Conservation (phyloP, 2,113 vertebrate genomes). For the Chlorodrepanis virens region DNA sequence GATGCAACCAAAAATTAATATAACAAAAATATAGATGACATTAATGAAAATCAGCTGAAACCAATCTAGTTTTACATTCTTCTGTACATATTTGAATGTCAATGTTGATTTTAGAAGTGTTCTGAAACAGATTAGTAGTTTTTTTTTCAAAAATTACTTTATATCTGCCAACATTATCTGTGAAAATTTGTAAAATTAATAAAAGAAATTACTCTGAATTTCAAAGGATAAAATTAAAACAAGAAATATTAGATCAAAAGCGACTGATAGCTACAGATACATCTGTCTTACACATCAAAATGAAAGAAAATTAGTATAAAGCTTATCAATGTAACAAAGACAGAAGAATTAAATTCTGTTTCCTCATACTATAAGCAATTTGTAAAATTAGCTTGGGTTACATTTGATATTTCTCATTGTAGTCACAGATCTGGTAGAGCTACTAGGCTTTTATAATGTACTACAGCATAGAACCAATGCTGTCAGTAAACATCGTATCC, state of each 20-base stretch:
- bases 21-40: background rate
- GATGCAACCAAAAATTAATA: background rate
- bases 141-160: too few species aligned
- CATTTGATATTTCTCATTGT: background rate
- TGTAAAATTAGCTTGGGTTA: background rate
- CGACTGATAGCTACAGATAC: background rate
- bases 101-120: background rate
- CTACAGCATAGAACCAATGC: background rate
- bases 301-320: background rate
- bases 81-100: accelerated
- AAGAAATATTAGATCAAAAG: background rate
- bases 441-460: background rate
- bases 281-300: background rate
- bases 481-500: background rate
- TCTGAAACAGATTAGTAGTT: background rate
- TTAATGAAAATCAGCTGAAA: background rate
- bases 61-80: background rate
- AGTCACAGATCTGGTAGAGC: background rate
- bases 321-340: background rate
- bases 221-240: background rate
- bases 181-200: background rate
- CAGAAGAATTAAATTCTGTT: background rate
- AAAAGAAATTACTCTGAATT: background rate
- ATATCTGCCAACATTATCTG: background rate
- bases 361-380: background rate